Evolutionary conservation across 2,888 invertebrate genomes (phyloP), one percentile per base, ranked within the genome.

Genomic region (Meiosimyza decipiens): DNA sequence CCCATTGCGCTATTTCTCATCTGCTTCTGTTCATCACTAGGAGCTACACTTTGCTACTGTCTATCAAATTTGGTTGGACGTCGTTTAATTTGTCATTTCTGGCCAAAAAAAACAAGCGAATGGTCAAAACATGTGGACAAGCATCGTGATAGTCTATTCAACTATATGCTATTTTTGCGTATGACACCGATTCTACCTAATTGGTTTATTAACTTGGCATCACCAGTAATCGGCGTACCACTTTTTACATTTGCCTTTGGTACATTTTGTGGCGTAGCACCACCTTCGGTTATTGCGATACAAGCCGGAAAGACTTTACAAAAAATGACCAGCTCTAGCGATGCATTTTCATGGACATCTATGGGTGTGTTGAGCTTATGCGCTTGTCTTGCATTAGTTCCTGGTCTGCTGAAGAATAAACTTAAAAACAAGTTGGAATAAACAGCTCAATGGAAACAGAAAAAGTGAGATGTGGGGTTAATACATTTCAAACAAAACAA

Each of bases 161-260:
- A 96, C 88, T 99, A 99, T 85, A 96, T 99, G 80, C 91, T 99
- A 83, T 99, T 99, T 87, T 89, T 99, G 79, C 91, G 99, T 79
- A 95, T 99, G 83, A 99, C 99, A 40, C 99, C 99, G 70, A 93
- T 99, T 84, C 89, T 99, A 81, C 99, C 99, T 9, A 99, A 99
- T 87, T 99, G 99, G 99, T 98, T 99, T 87, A 86, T 86, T 60
- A 85, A 85, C 88, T 90, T 99, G 84, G 93, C 96, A 0, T 95
- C 98, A 76, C 99, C 99, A 55, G 95, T 99, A 52, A 94, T 99
- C 81, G 97, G 97, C 80, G 98, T 99, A 52, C 98, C 98, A 1
- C 87, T 99, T 75, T 83, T 91, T 77, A 96, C 96, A 74, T 99
- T 99, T 88, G 96, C 95, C 77, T 84, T 97, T 73, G 99, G 99